A percentile compares a stretch with the other conserved stretches of the same genome.
These are phyloP conservation scores for Phyllotis vaccarum DNA, from an alignment of 2,797 vertebrate species.

Conservation along the genomic window DNA sequence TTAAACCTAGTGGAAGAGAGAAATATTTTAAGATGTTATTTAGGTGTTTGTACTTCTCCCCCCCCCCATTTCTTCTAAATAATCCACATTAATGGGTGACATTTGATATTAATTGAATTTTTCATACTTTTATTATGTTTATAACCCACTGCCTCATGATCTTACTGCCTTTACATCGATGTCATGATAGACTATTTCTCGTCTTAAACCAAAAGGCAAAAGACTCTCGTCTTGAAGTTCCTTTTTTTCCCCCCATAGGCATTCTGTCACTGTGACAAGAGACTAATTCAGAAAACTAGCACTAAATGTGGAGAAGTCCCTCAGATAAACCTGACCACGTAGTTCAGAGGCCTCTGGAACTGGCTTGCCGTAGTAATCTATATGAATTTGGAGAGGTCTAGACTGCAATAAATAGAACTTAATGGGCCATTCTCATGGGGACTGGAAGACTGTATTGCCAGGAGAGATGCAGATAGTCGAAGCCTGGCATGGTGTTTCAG, in stretches of 20 bases:
- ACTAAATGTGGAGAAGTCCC: background rate
- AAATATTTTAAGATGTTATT: slow-evolving; percentile 36
- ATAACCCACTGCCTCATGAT: background rate
- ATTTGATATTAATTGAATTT: background rate
- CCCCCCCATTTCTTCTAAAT: background rate
- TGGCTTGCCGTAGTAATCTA: background rate
- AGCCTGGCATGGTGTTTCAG: background rate
- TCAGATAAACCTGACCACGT: background rate
- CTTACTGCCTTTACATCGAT: background rate
- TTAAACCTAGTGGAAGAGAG: background rate
- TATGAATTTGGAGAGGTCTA: background rate
- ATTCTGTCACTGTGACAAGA: background rate
- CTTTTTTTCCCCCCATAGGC: too few species aligned
- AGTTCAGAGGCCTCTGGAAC: background rate
- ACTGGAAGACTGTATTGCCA: background rate
- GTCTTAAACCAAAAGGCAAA: background rate
- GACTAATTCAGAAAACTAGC: background rate
- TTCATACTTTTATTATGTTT: background rate
- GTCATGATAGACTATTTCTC: background rate
- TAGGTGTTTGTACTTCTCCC: background rate
- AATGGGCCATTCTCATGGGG: background rate
- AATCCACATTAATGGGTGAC: background rate
- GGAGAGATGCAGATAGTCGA: background rate
- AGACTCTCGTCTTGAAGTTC: background rate
- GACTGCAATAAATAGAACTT: background rate